A percentile compares a stretch with the other conserved stretches of the same genome.
Conservation (phyloP, 2,797 vertebrate genomes). For the Gymnocypris eckloni region DNA sequence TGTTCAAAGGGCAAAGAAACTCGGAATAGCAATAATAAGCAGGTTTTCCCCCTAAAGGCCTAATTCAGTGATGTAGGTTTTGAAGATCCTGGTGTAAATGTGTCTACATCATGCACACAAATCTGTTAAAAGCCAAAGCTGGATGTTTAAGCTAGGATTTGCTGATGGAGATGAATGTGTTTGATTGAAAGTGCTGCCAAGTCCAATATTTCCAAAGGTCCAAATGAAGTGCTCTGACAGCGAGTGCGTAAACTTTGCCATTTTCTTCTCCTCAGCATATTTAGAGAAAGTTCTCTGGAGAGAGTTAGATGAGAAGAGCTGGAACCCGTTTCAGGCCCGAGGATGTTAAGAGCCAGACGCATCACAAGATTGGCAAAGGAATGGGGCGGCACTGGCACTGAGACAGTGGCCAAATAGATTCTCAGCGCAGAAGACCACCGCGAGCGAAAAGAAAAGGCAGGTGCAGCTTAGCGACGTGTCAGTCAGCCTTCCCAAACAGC, state of each 20-base stretch:
- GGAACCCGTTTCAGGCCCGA: conserved; percentile 35
- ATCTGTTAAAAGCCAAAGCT: not conserved
- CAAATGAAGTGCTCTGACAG: conserved; percentile 20
- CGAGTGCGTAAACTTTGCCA: conserved; percentile 20
- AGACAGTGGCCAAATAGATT: conserved; percentile 45
- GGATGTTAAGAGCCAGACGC: conserved; percentile 45
- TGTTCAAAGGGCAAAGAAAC: conserved; percentile 22
- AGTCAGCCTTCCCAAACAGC: conserved; percentile 51
- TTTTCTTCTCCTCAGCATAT: conserved; percentile 21
- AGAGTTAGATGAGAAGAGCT: conserved; percentile 42
- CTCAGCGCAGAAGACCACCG: conserved; percentile 42
- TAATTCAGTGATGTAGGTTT: conserved; percentile 3
- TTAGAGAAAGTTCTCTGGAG: conserved; percentile 49
- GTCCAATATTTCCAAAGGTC: conserved; percentile 17
- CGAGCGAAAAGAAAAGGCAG: conserved; percentile 53
- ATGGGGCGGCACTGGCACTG: conserved; percentile 42
- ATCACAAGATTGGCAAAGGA: conserved; percentile 54
- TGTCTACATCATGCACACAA: not conserved
- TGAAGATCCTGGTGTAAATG: not conserved
- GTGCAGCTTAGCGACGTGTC: conserved; percentile 58
- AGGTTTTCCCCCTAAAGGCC: conserved; percentile 31
- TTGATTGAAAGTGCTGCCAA: conserved; percentile 3
- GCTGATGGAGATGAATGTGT: conserved; percentile 18
- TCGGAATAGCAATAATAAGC: conserved; percentile 29
- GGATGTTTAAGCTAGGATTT: not conserved